Evolutionary conservation across 2,797 vertebrate genomes (phyloP).

Genomic region (Taeniopygia guttata): DNA sequence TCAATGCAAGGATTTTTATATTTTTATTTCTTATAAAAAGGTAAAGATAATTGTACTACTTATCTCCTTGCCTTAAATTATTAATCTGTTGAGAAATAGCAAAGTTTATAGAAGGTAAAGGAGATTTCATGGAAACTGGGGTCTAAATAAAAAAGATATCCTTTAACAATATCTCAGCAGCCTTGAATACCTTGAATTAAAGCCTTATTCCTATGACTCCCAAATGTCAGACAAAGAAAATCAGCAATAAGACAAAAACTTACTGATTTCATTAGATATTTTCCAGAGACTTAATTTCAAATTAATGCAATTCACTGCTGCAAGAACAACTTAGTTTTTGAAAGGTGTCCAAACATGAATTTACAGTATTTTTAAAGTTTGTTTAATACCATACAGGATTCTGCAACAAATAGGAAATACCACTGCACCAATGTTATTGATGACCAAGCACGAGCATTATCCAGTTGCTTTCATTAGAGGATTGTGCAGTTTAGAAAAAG

Average conservation of each 20-base stretch:
- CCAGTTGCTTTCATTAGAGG: neutral
- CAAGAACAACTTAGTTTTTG: neutral
- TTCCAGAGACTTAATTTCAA: neutral
- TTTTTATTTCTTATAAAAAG: neutral
- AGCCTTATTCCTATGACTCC: neutral
- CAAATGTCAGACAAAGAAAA: neutral
- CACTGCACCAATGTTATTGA: neutral
- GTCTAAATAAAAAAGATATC: neutral
- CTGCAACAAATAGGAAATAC: neutral
- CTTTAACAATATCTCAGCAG: neutral
- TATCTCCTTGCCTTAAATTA: neutral
- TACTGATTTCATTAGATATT: neutral
- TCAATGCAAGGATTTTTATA: neutral
- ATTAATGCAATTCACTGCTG: neutral
- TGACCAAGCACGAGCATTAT: neutral
- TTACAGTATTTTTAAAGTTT: neutral
- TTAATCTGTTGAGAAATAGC: neutral
- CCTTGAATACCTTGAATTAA: neutral
- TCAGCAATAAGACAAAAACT: neutral
- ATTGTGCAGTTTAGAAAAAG: neutral
- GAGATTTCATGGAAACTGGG: neutral
- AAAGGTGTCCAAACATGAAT: neutral
- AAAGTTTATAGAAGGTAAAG: neutral
- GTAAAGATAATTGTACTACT: neutral
- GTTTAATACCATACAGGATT: neutral